A percentile compares a stretch with the other conserved stretches of the same genome.
phyloP scores from a whole-genome alignment of 2,797 vertebrate species.

The Chrysocyon brachyurus region DNA sequence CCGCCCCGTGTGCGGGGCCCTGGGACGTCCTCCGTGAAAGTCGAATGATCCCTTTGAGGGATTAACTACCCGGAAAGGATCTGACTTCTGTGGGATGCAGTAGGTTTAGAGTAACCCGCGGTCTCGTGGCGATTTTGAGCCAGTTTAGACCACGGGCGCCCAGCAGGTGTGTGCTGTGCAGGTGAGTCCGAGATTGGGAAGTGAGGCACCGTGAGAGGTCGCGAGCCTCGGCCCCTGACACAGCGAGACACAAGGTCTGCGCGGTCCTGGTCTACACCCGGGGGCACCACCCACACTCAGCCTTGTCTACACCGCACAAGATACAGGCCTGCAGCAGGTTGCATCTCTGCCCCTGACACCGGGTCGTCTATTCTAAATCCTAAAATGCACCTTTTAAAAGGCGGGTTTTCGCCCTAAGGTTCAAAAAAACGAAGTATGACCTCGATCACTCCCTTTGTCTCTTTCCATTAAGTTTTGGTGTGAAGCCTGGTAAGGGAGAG shows the following conservation, averaged over 20 bases:
- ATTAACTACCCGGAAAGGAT: conserved; percentile 38
- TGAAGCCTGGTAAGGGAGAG: background rate
- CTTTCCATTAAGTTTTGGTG: conserved; percentile 46
- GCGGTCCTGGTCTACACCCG: background rate
- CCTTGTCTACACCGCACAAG: background rate
- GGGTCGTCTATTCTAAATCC: background rate
- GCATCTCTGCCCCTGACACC: background rate
- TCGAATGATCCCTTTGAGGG: conserved; percentile 2
- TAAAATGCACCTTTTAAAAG: conserved; percentile 50
- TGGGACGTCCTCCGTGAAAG: background rate
- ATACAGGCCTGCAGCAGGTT: background rate
- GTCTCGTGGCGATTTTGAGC: conserved; percentile 13
- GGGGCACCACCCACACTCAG: background rate
- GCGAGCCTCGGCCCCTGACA: background rate
- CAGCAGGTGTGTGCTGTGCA: background rate
- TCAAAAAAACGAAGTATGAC: background rate
- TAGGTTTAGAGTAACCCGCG: background rate
- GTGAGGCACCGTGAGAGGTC: background rate
- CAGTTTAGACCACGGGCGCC: background rate
- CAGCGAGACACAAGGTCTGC: background rate
- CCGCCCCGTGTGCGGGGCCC: background rate
- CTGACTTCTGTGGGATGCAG: background rate
- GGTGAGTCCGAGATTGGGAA: background rate
- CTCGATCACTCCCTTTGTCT: background rate
- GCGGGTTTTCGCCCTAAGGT: background rate